These are phyloP conservation scores for Merodon equestris DNA, from an alignment of 2,888 invertebrate genomes.

Conservation along the genomic window DNA sequence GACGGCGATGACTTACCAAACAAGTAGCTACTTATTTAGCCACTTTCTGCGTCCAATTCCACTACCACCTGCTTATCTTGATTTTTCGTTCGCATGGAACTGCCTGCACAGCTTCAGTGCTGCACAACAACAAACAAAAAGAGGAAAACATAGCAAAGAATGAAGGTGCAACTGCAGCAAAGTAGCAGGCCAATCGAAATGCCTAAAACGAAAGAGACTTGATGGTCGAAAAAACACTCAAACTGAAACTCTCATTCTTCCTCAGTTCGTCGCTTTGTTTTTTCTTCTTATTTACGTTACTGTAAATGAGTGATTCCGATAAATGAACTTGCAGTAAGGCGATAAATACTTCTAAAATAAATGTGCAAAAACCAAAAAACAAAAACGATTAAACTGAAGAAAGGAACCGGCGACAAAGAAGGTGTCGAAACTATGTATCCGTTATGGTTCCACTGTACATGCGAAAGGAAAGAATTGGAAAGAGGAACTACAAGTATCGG, in stretches of 20 bases:
- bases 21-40: constrained; percentile 26
- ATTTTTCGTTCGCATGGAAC: not conserved
- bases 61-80: constrained; percentile 41
- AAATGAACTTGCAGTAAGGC: constrained; percentile 40
- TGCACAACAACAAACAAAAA: constrained; percentile 1
- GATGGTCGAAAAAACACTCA: constrained; percentile 9
- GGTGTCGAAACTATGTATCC: not conserved
- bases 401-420: not conserved
- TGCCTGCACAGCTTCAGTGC: not conserved
- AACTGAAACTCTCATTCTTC: no score
- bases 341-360: constrained; percentile 20
- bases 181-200: constrained; percentile 22
- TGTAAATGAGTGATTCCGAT: constrained; percentile 46
- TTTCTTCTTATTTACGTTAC: constrained; percentile 5
- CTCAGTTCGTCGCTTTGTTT: not conserved
- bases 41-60: constrained; percentile 39
- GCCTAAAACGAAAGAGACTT: constrained; percentile 43
- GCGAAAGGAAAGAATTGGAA: not conserved
- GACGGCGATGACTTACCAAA: constrained; percentile 19
- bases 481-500: not conserved
- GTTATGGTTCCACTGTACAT: constrained; percentile 7
- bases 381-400: constrained; percentile 9
- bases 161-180: constrained; percentile 10
- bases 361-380: constrained; percentile 1
- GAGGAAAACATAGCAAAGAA: constrained; percentile 14